Conservation (phyloP, 2,797 vertebrate genomes). For the Eurystomus glaucurus region DNA sequence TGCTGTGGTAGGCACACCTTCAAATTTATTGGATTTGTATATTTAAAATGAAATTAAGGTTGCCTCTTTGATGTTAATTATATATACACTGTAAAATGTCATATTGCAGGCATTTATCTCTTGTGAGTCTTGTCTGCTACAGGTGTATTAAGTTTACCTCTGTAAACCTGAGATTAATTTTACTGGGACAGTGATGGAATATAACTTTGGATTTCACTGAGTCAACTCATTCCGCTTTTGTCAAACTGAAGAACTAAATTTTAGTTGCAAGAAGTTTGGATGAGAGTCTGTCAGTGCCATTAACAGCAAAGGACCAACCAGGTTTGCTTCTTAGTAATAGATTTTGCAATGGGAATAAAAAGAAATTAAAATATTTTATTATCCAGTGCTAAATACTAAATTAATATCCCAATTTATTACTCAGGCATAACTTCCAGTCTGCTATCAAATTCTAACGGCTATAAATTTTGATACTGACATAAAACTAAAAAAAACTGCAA, state of each 20-base stretch:
- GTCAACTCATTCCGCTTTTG: background rate
- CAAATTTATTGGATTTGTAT: background rate
- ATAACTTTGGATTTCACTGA: background rate
- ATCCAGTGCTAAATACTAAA: constrained; percentile 20
- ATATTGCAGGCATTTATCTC: background rate
- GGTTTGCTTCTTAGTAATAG: background rate
- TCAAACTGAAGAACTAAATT: background rate
- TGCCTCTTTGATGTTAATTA: background rate
- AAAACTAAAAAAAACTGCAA: background rate
- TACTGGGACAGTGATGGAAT: background rate
- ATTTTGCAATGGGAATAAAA: background rate
- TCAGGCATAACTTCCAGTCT: background rate
- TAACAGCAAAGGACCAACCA: background rate
- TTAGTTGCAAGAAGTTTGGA: background rate
- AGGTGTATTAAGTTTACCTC: background rate
- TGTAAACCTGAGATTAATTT: background rate
- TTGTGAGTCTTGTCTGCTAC: background rate
- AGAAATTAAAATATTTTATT: constrained; percentile 16
- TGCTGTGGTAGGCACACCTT: background rate
- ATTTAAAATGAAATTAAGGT: background rate
- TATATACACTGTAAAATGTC: background rate
- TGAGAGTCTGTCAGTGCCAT: background rate
- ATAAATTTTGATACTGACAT: background rate
- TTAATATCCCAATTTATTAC: constrained; percentile 26
- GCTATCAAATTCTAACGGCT: constrained; percentile 3